Conservation (phyloP, 2,888 invertebrate species). For the Cryptus viduatorius region DNA sequence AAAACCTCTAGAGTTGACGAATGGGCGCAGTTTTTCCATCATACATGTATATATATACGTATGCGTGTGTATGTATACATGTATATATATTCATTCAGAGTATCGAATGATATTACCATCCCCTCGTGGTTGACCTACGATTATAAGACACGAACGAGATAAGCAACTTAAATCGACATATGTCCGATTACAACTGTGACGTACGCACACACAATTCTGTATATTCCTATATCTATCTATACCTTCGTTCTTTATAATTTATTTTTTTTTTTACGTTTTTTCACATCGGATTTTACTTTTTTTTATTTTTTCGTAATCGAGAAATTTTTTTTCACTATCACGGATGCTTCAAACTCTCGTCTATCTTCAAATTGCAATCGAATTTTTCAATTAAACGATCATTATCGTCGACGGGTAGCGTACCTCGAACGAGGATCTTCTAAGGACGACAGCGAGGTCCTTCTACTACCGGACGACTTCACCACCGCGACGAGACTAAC, state of each 20-base stretch:
- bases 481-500: conserved; percentile 36
- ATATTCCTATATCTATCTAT: conserved; percentile 1
- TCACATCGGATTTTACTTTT: background rate
- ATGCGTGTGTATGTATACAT: background rate
- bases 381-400: background rate
- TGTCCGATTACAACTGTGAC: conserved; percentile 32
- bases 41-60: background rate
- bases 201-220: conserved; percentile 33
- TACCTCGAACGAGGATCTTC: conserved; percentile 62
- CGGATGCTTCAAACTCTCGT: background rate
- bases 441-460: conserved; percentile 63
- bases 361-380: background rate
- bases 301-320: background rate
- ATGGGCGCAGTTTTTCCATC: conserved; percentile 53
- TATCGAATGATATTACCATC: background rate
- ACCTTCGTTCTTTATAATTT: background rate
- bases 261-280: background rate
- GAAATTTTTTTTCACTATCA: background rate
- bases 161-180: conserved; percentile 3
- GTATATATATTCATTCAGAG: background rate
- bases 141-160: background rate
- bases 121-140: background rate
- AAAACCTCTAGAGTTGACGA: conserved; percentile 52
- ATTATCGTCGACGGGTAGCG: conserved; percentile 24
- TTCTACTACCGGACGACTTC: conserved; percentile 48